Conservation (phyloP, 2,888 invertebrate species). For the Toxonevra muliebris region DNA sequence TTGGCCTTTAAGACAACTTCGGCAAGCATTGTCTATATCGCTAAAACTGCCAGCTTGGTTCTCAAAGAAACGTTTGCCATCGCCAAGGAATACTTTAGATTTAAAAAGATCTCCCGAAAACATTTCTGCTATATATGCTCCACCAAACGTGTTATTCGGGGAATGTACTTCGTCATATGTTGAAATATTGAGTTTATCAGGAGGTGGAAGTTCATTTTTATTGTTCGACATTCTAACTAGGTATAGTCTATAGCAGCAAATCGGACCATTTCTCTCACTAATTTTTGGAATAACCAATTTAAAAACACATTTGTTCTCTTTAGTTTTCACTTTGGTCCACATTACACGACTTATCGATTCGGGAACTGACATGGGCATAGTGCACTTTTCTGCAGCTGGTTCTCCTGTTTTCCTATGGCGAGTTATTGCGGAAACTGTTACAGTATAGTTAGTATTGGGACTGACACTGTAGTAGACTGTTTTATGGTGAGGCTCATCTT, state of each 20-base stretch:
- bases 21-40: slow-evolving; percentile 55
- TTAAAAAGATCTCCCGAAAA: slow-evolving; percentile 76
- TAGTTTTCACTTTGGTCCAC: slow-evolving; percentile 71
- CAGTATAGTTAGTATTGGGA: slow-evolving; percentile 86
- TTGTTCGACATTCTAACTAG: slow-evolving; percentile 74
- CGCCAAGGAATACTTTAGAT: slow-evolving; percentile 78
- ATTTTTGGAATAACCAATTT: slow-evolving; percentile 79
- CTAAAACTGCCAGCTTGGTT: slow-evolving; percentile 45
- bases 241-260: slow-evolving; percentile 87
- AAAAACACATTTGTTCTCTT: slow-evolving; percentile 76
- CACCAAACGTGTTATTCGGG: slow-evolving; percentile 69
- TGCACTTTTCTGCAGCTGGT: slow-evolving; percentile 71
- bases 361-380: slow-evolving; percentile 77
- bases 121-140: slow-evolving; percentile 87
- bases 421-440: slow-evolving; percentile 80
- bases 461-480: slow-evolving; percentile 73
- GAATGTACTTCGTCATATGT: slow-evolving; percentile 79
- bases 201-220: slow-evolving; percentile 73
- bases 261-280: slow-evolving; percentile 85
- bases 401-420: slow-evolving; percentile 78
- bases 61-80: slow-evolving; percentile 66
- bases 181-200: slow-evolving; percentile 75
- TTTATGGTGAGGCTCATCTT: slow-evolving; percentile 67
- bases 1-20: slow-evolving; percentile 53
- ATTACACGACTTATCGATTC: slow-evolving; percentile 67